Conservation (phyloP, 2,797 vertebrate genomes). For the Manis javanica region DNA sequence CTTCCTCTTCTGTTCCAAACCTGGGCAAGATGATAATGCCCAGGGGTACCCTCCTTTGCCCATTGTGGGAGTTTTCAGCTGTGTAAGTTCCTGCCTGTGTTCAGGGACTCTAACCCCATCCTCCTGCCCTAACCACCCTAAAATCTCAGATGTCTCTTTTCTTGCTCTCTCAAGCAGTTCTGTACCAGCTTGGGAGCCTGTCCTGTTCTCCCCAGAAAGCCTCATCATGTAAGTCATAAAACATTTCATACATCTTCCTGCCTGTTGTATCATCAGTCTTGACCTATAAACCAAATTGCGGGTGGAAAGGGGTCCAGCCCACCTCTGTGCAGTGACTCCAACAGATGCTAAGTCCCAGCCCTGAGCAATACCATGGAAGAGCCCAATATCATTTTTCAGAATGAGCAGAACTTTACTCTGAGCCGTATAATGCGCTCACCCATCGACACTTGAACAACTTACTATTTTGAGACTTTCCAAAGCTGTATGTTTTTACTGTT, state of each 20-base stretch:
- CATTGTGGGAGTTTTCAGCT: rapidly evolving
- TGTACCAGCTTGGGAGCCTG: rapidly evolving
- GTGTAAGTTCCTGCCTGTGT: rapidly evolving
- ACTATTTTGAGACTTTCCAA: not conserved
- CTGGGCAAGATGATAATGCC: rapidly evolving
- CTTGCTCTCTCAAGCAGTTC: no score
- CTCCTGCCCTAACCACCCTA: rapidly evolving
- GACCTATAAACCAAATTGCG: not conserved
- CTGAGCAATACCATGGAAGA: rapidly evolving
- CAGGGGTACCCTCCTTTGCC: no score
- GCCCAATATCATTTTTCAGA: not conserved
- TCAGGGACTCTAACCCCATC: rapidly evolving
- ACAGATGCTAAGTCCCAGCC: no score
- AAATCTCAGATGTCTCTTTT: not conserved
- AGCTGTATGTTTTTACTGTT: rapidly evolving
- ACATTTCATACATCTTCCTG: rapidly evolving
- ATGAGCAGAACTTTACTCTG: not conserved
- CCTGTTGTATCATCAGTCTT: rapidly evolving
- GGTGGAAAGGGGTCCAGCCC: no score
- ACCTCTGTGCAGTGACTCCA: no score
- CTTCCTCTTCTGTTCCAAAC: not conserved
- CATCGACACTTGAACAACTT: not conserved
- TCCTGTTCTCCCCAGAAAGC: not conserved
- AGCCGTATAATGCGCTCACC: not conserved
- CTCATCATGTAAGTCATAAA: rapidly evolving